These are phyloP conservation scores for Drosophila repletoides DNA, from an alignment of 1,140 invertebrate species.

Conservation along the genomic window DNA sequence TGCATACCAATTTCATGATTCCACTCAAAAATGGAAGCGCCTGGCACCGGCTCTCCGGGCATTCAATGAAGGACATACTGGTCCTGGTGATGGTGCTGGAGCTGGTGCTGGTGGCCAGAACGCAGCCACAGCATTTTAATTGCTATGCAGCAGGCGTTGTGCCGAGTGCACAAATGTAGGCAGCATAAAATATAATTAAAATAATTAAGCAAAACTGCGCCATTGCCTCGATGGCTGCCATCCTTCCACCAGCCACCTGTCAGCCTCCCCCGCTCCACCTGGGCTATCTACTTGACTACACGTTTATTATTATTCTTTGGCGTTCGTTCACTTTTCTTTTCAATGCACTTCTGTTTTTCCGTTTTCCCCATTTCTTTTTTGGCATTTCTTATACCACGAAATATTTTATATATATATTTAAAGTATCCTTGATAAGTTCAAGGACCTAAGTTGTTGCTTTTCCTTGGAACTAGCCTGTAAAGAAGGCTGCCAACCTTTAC, in stretches of 20 bases:
- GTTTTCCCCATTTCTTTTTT: constrained; percentile 1
- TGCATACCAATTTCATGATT: constrained; percentile 70
- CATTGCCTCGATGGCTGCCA: too few relatives aligned
- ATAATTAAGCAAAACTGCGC: constrained; percentile 77
- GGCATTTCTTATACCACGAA: constrained; percentile 2
- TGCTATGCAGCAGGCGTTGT: constrained; percentile 42
- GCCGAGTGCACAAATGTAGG: constrained; percentile 40
- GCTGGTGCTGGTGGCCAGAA: background rate
- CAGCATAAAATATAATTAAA: constrained; percentile 74
- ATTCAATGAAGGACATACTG: constrained; percentile 48
- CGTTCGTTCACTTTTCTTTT: constrained; percentile 44
- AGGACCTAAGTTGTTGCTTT: too few relatives aligned
- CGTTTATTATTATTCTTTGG: constrained; percentile 16
- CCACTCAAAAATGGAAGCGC: constrained; percentile 44
- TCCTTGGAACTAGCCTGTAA: too few relatives aligned
- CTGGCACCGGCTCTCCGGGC: constrained; percentile 14
- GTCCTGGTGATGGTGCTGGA: background rate
- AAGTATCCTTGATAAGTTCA: too few relatives aligned
- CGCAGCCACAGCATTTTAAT: constrained; percentile 63
- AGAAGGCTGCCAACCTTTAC: too few relatives aligned
- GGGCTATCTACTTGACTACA: constrained; percentile 28
- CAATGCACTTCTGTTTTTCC: constrained; percentile 30
- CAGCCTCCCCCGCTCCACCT: background rate
- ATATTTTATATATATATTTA: too few relatives aligned
- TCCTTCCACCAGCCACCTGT: background rate